Evolutionary conservation across 2,113 vertebrate species (phyloP).

Genomic region (Callipepla squamata): DNA sequence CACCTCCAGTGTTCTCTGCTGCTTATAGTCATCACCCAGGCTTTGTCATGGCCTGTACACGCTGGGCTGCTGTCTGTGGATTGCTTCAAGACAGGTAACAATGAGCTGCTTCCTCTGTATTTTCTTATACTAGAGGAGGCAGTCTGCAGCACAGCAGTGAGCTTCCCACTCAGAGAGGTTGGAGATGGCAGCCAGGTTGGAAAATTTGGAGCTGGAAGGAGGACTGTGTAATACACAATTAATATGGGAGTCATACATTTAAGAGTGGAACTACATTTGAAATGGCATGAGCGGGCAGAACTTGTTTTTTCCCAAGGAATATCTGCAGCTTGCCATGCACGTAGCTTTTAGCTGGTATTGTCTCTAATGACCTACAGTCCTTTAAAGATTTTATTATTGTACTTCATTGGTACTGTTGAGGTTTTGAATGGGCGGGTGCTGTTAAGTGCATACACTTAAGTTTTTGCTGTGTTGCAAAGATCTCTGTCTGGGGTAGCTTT

Average conservation of each 20-base stretch:
- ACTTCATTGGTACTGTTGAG: not conserved
- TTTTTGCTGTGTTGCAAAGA: not conserved
- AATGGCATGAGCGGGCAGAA: not conserved
- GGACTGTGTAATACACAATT: rapidly evolving
- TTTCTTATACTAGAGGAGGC: not conserved
- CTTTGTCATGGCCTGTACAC: not conserved
- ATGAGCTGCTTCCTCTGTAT: rapidly evolving
- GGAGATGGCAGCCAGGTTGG: not conserved
- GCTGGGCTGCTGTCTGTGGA: not conserved
- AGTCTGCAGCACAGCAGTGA: not conserved
- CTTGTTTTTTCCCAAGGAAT: no score
- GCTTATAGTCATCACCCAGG: rapidly evolving
- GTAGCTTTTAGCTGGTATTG: not conserved
- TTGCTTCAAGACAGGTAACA: not conserved
- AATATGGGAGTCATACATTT: not conserved
- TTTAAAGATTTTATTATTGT: not conserved
- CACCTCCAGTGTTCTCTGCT: not conserved
- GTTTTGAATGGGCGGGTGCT: not conserved
- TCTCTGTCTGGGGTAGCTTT: not conserved
- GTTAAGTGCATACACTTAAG: not conserved
- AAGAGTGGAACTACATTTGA: not conserved
- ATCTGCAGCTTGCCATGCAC: not conserved
- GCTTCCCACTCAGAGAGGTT: not conserved
- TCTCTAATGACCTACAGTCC: not conserved
- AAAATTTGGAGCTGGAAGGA: not conserved